Evolutionary conservation across 2,113 vertebrate species (phyloP), one percentile per base, ranked within the genome.

Genomic region (Perca schrenkii): DNA sequence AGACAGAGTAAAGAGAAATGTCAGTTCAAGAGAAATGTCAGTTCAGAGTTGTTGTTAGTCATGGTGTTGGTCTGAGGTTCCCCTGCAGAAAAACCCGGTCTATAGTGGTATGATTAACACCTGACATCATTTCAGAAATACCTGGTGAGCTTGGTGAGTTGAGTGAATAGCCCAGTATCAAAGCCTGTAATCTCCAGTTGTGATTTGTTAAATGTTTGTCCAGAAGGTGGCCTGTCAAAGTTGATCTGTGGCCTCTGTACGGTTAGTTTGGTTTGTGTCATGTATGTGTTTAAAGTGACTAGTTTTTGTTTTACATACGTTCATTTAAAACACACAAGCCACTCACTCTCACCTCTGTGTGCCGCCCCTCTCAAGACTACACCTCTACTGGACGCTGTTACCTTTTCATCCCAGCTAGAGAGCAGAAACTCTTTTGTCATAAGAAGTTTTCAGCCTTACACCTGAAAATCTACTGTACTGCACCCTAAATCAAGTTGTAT

Each of bases 21-120:
- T 80, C 77, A 77, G 79, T 79, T 84, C 54, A 61, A 90, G 85
- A 89, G 72, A 86, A 74, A 94, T 95, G 95, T 96, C 95, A 95
- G 92, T 86, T 84, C 91, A 90, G 77, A 85, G 91, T 90, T 86
- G 83, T 79, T 82, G 84, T 81, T 88, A 92, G 93, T 94, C 90
- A 79, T 93, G 94, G 94, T 91, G 90, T 94, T 88, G 52, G 4
- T 74, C 95, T 92, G 90, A 95, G 91, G 89, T 93, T 63, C 46
- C 28, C 78, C 81, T 93, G 90, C 63, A 74, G 80, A 81, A 80
- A 74, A 88, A 88, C 74, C 60, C 56, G 52, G 65, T 78, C 36
- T 66, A 58, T 63, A 19, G 74, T 58, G 57, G 47, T 81, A 61
- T 73, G 57, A 53, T 77, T 74, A 80, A 88, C 66, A 79, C 60